A percentile compares a stretch with the other conserved stretches of the same genome.
phyloP scores from a whole-genome alignment of 2,888 invertebrate genomes.

The Cryptocephalus primarius region DNA sequence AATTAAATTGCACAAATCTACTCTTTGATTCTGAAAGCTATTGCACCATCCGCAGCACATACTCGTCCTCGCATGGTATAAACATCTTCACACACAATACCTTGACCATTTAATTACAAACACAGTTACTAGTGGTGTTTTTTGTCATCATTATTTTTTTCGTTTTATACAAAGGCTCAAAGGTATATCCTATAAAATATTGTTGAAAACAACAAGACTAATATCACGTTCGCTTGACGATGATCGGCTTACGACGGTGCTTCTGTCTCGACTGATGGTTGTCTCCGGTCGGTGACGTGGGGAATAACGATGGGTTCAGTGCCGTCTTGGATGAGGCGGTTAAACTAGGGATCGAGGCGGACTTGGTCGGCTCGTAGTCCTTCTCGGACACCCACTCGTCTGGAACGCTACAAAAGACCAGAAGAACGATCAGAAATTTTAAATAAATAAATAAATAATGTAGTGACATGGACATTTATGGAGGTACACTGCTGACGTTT shows the following conservation, averaged over 20 bases:
- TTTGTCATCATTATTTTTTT: conserved; percentile 8
- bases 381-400: conserved; percentile 80
- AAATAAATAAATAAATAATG: neutral
- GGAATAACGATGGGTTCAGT: conserved; percentile 44
- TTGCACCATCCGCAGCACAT: too few species aligned
- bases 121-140: too few species aligned
- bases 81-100: conserved; percentile 1
- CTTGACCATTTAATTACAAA: conserved; percentile 13
- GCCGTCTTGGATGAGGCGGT: conserved; percentile 41
- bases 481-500: too few species aligned
- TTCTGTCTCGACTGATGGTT: conserved; percentile 28
- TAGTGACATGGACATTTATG: too few species aligned
- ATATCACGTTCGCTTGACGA: conserved; percentile 26
- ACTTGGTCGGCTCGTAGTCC: conserved; percentile 52
- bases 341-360: conserved; percentile 45
- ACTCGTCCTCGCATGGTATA: too few species aligned
- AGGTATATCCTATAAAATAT: conserved; percentile 16
- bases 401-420: conserved; percentile 51
- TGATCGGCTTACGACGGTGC: conserved; percentile 30
- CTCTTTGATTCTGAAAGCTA: too few species aligned
- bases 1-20: too few species aligned
- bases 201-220: conserved; percentile 20
- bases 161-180: conserved; percentile 21
- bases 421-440: neutral
- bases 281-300: conserved; percentile 14